phyloP scores from a whole-genome alignment of 2,888 invertebrate genomes.

The Hofmannophila pseudospretella region DNA sequence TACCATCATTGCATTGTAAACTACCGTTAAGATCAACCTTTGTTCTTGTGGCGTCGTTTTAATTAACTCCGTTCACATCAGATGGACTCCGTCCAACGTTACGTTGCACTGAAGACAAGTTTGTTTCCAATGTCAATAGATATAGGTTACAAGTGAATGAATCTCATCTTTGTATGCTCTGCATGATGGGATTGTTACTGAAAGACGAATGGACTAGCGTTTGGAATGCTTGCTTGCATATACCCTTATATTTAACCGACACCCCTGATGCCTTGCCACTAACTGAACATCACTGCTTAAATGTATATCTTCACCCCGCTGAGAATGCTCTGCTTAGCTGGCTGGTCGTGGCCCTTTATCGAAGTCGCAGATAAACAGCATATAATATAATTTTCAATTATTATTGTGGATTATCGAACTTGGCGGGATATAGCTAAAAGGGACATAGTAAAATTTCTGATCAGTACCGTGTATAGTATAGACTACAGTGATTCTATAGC shows the following conservation, averaged over 20 bases:
- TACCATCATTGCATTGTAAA: constrained; percentile 17
- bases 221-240: constrained; percentile 64
- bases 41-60: constrained; percentile 12
- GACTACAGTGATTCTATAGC: constrained; percentile 31
- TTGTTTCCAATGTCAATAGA: constrained; percentile 9
- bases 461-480: too few relatives aligned
- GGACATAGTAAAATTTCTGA: constrained; percentile 14
- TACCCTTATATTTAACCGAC: constrained; percentile 52
- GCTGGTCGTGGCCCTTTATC: constrained; percentile 42
- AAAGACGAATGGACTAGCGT: constrained; percentile 21
- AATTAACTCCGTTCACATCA: constrained; percentile 21
- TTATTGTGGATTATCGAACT: constrained; percentile 33
- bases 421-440: constrained; percentile 65
- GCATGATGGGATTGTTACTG: constrained; percentile 23
- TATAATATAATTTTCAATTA: constrained; percentile 23
- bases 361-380: constrained; percentile 10
- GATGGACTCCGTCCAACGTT: constrained; percentile 20
- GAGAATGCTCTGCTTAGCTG: constrained; percentile 76
- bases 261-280: constrained; percentile 73
- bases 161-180: constrained; percentile 12
- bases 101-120: constrained; percentile 5
- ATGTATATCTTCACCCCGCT: constrained; percentile 68
- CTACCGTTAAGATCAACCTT: constrained; percentile 9
- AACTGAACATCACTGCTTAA: constrained; percentile 71
- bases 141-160: constrained; percentile 3